phyloP scores from a whole-genome alignment of 2,113 vertebrate species.

The Heterocephalus glaber region DNA sequence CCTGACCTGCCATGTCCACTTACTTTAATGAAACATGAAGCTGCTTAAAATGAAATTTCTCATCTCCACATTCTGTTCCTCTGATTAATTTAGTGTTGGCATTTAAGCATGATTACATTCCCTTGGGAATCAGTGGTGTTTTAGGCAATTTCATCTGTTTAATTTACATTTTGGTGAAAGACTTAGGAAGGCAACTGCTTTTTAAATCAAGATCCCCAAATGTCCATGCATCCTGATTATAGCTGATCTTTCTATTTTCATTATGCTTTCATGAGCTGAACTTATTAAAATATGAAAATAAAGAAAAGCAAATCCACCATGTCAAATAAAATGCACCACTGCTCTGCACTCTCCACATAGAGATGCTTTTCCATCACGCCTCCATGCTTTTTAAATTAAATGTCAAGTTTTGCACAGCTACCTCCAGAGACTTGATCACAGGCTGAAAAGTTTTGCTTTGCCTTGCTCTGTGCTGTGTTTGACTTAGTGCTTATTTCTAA shows the following conservation, averaged over 20 bases:
- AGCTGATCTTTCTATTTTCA: constrained; percentile 84
- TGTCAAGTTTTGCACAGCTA: constrained; percentile 78
- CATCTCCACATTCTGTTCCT: constrained; percentile 70
- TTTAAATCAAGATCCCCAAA: constrained; percentile 78
- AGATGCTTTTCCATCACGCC: constrained; percentile 69
- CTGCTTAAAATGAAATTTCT: constrained; percentile 78
- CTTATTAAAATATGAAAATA: constrained; percentile 87
- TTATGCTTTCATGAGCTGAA: constrained; percentile 84
- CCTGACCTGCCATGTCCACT: constrained; percentile 68
- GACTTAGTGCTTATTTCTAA: constrained; percentile 77
- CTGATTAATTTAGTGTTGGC: constrained; percentile 80
- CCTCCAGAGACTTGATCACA: constrained; percentile 73
- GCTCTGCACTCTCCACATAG: constrained; percentile 54
- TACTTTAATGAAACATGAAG: constrained; percentile 80
- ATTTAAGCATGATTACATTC: constrained; percentile 76
- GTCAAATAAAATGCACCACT: constrained; percentile 82
- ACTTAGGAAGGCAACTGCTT: constrained; percentile 74
- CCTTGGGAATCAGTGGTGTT: constrained; percentile 79
- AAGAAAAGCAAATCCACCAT: constrained; percentile 81
- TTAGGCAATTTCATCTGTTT: constrained; percentile 81
- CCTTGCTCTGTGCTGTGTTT: constrained; percentile 75
- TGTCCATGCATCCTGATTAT: constrained; percentile 78
- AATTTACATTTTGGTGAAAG: constrained; percentile 82
- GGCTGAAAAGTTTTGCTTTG: constrained; percentile 78
- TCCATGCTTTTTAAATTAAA: constrained; percentile 84